Evolutionary conservation across 2,888 invertebrate species (phyloP).

Genomic region (Plagodis dolabraria): DNA sequence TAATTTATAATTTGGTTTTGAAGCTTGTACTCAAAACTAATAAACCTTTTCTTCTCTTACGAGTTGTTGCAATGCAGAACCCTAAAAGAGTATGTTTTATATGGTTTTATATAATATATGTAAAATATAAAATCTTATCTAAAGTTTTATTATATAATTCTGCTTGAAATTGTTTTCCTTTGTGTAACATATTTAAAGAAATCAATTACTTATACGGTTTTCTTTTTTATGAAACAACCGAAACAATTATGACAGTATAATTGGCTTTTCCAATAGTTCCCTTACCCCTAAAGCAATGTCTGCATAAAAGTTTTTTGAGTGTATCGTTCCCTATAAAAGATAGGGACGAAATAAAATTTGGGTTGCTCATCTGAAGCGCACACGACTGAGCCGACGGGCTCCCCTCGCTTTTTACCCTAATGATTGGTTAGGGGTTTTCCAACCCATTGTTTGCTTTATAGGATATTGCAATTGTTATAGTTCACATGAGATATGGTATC

Average conservation of each 20-base stretch:
- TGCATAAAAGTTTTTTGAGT: conserved; percentile 22
- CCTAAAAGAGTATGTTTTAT: no score
- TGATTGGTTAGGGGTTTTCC: conserved; percentile 64
- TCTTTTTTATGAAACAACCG: background rate
- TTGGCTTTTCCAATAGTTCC: conserved; percentile 6
- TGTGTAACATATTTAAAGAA: no score
- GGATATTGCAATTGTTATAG: conserved; percentile 43
- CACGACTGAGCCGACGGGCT: conserved; percentile 44
- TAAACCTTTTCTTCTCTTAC: no score
- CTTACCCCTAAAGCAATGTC: conserved; percentile 21
- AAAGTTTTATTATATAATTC: no score
- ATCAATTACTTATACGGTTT: background rate
- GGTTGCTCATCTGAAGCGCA: conserved; percentile 64
- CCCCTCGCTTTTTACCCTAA: conserved; percentile 68
- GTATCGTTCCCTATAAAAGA: conserved; percentile 34
- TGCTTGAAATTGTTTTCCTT: no score
- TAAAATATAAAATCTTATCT: no score
- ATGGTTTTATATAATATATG: no score
- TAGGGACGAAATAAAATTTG: conserved; percentile 57
- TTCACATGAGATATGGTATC: conserved; percentile 30
- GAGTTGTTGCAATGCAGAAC: no score
- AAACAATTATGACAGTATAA: background rate
- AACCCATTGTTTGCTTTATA: conserved; percentile 68
- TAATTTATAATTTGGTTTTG: no score
- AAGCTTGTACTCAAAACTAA: no score